Evolutionary conservation across 2,888 invertebrate genomes (phyloP).

Genomic region (Lycia hirtaria): DNA sequence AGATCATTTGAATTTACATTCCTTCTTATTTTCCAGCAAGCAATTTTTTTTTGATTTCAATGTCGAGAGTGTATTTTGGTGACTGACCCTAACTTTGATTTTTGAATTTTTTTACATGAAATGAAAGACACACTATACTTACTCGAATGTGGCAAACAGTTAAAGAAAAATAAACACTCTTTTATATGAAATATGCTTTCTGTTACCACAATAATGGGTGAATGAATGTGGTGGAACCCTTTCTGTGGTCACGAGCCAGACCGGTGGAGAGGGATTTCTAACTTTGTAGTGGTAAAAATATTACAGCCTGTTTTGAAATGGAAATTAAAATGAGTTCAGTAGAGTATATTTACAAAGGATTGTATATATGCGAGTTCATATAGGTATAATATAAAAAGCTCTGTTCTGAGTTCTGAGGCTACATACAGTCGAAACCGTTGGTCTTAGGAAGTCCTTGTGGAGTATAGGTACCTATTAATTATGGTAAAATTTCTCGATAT

Average conservation of each 20-base stretch:
- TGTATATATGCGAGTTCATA: too few species aligned
- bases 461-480: too few species aligned
- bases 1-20: too few species aligned
- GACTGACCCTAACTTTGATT: too few species aligned
- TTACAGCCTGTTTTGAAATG: slow-evolving; percentile 25
- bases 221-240: slow-evolving; percentile 50
- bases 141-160: slow-evolving; percentile 13
- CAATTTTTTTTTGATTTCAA: too few species aligned
- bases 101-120: not conserved
- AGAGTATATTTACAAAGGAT: not conserved
- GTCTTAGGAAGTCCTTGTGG: too few species aligned
- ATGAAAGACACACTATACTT: not conserved
- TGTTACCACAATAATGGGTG: slow-evolving; percentile 60
- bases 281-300: slow-evolving; percentile 46
- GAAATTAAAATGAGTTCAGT: slow-evolving; percentile 9
- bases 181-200: slow-evolving; percentile 48
- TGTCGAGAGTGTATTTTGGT: too few species aligned
- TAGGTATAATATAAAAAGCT: too few species aligned
- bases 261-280: slow-evolving; percentile 54
- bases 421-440: too few species aligned
- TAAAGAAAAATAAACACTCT: slow-evolving; percentile 24
- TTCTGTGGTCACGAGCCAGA: slow-evolving; percentile 57
- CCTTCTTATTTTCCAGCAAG: too few species aligned
- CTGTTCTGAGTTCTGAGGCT: too few species aligned
- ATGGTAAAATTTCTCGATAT: too few species aligned